These are phyloP conservation scores for Spodoptera exigua DNA, from an alignment of 2,888 invertebrate species.

Conservation along the genomic window DNA sequence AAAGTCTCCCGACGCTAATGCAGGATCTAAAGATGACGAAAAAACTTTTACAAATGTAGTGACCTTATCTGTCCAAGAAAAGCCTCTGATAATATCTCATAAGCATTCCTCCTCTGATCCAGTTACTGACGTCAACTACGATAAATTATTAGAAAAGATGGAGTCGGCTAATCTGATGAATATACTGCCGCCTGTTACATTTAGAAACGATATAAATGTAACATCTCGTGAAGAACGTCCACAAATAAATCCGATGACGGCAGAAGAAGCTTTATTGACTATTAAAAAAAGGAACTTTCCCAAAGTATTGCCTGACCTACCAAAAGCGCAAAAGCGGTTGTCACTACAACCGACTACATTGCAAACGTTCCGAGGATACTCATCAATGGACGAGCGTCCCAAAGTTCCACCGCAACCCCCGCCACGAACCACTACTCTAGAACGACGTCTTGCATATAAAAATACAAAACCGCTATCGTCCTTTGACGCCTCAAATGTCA, in stretches of 20 bases:
- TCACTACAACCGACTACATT: conserved; percentile 90
- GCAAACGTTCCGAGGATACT: conserved; percentile 78
- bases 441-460: conserved; percentile 86
- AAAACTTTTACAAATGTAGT: conserved; percentile 81
- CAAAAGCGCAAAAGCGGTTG: conserved; percentile 89
- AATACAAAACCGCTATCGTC: conserved; percentile 81
- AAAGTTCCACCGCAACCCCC: conserved; percentile 92
- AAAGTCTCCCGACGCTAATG: conserved; percentile 46
- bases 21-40: conserved; percentile 54
- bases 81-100: conserved; percentile 88
- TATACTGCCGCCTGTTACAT: conserved; percentile 83
- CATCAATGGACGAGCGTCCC: conserved; percentile 73
- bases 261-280: conserved; percentile 92
- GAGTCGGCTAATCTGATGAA: conserved; percentile 68
- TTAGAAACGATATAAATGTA: conserved; percentile 92
- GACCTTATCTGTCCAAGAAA: conserved; percentile 74
- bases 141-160: conserved; percentile 75
- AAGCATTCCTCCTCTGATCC: conserved; percentile 92
- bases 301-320: conserved; percentile 95
- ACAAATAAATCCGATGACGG: conserved; percentile 83
- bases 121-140: conserved; percentile 89
- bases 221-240: conserved; percentile 91
- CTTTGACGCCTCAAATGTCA: conserved; percentile 71
- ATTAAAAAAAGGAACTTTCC: conserved; percentile 95
- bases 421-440: conserved; percentile 92